Conservation (phyloP, 2,888 invertebrate species). For the Hirtodrosophila alboralis region DNA sequence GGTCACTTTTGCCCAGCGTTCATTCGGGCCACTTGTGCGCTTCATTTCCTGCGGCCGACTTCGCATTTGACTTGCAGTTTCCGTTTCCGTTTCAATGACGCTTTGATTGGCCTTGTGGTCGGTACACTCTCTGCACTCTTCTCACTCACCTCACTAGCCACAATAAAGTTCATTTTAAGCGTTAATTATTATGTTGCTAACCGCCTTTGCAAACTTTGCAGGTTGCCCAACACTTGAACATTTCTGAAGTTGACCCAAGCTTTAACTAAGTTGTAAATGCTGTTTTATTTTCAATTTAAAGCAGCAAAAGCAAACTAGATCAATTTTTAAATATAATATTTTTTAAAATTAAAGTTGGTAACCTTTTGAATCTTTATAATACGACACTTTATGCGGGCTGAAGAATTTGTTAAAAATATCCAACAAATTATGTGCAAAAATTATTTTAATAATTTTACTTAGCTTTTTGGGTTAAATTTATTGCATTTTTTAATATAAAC, state of each 20-base stretch:
- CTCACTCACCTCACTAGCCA: not conserved
- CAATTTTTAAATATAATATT: too few species aligned
- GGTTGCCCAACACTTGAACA: constrained; percentile 6
- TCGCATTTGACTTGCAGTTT: constrained; percentile 75
- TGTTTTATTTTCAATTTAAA: not conserved
- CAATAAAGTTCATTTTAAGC: constrained; percentile 46
- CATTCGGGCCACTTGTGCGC: constrained; percentile 61
- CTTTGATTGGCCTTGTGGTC: constrained; percentile 77
- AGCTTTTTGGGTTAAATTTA: too few species aligned
- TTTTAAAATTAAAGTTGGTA: too few species aligned
- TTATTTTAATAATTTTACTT: too few species aligned
- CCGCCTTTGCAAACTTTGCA: constrained; percentile 8
- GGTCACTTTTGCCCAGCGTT: constrained; percentile 35
- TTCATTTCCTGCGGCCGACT: constrained; percentile 74
- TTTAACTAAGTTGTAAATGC: not conserved
- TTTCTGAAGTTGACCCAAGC: not conserved
- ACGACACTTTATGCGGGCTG: too few species aligned
- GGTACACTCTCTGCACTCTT: constrained; percentile 5
- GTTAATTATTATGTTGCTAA: constrained; percentile 64
- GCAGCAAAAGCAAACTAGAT: not conserved
- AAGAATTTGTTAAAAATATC: too few species aligned
- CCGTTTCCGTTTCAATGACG: constrained; percentile 79
- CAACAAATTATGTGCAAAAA: too few species aligned
- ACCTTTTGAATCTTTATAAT: too few species aligned
- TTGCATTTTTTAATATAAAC: too few species aligned